A percentile compares a stretch with the other conserved stretches of the same genome.
phyloP scores from a whole-genome alignment of 2,797 vertebrate species.

The Rachycentron canadum region DNA sequence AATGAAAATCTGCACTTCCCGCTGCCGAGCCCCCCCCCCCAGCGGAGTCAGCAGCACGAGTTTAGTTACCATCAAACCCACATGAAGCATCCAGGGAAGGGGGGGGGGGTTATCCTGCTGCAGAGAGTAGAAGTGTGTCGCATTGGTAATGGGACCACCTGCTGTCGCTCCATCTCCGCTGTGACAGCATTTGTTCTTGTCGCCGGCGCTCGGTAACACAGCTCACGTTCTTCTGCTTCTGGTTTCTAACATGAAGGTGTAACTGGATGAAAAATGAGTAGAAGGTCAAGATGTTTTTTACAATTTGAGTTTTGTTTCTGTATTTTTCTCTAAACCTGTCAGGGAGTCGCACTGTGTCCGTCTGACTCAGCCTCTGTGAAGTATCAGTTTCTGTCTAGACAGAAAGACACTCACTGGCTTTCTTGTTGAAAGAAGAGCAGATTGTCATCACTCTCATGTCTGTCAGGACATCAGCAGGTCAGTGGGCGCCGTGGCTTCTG shows the following conservation, averaged over 20 bases:
- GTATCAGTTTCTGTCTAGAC: too few relatives aligned
- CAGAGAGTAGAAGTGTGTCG: slow-evolving; percentile 26
- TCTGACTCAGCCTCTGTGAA: too few relatives aligned
- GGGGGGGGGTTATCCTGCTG: slow-evolving; percentile 24
- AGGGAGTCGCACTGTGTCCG: too few relatives aligned
- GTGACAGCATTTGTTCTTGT: slow-evolving; percentile 4
- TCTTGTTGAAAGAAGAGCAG: too few relatives aligned
- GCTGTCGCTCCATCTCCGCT: slow-evolving; percentile 36
- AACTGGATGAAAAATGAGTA: background rate
- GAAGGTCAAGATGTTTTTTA: too few relatives aligned
- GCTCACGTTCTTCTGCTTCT: background rate
- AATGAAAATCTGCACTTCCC: background rate
- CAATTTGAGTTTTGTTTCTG: background rate
- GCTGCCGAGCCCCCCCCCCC: slow-evolving; percentile 1
- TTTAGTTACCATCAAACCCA: slow-evolving; percentile 21
- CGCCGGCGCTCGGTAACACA: slow-evolving; percentile 1
- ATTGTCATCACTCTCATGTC: too few relatives aligned
- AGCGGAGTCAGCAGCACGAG: background rate
- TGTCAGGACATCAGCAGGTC: too few relatives aligned
- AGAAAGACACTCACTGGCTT: too few relatives aligned
- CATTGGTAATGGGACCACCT: slow-evolving; percentile 46
- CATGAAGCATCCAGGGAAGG: background rate
- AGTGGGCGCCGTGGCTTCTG: too few relatives aligned
- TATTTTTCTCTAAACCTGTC: background rate
- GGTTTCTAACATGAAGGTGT: background rate